Percentiles rank a stretch among this genome's conserved stretches.
phyloP scores from a whole-genome alignment of 2,888 invertebrate species.

The Morpho achilles region DNA sequence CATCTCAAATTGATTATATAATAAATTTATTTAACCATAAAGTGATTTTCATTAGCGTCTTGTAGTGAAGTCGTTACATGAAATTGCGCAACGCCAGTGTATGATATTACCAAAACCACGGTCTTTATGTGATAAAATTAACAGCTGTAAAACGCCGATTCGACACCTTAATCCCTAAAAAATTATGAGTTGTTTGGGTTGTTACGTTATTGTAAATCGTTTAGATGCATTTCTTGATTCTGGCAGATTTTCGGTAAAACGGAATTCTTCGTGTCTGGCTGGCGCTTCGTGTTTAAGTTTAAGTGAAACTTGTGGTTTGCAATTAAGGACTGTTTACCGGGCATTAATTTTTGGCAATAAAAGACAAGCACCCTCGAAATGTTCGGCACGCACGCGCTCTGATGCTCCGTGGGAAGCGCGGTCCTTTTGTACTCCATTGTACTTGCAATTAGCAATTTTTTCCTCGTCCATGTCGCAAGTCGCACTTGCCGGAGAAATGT shows the following conservation, averaged over 20 bases:
- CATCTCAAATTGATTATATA: not conserved
- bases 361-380: slow-evolving; percentile 71
- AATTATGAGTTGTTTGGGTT: slow-evolving; percentile 1
- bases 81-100: not conserved
- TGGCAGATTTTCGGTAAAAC: slow-evolving; percentile 48
- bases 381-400: slow-evolving; percentile 64
- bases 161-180: slow-evolving; percentile 5
- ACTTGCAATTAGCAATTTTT: slow-evolving; percentile 71
- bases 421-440: slow-evolving; percentile 72
- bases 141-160: slow-evolving; percentile 52
- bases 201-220: not conserved
- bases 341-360: slow-evolving; percentile 80
- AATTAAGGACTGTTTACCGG: slow-evolving; percentile 75
- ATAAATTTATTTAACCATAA: slow-evolving; percentile 1
- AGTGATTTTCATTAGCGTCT: not conserved
- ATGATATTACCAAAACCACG: slow-evolving; percentile 2
- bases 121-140: slow-evolving; percentile 66
- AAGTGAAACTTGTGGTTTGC: slow-evolving; percentile 60
- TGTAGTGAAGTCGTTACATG: slow-evolving; percentile 1
- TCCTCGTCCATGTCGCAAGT: slow-evolving; percentile 51
- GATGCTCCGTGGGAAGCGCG: slow-evolving; percentile 75
- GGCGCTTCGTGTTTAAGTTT: slow-evolving; percentile 34
- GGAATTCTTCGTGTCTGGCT: slow-evolving; percentile 51
- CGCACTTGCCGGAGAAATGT: slow-evolving; percentile 70
- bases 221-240: not conserved